Percentiles rank a stretch among this genome's conserved stretches.
Conservation (phyloP, 2,888 invertebrate genomes). For the Lepidonotus clava region DNA sequence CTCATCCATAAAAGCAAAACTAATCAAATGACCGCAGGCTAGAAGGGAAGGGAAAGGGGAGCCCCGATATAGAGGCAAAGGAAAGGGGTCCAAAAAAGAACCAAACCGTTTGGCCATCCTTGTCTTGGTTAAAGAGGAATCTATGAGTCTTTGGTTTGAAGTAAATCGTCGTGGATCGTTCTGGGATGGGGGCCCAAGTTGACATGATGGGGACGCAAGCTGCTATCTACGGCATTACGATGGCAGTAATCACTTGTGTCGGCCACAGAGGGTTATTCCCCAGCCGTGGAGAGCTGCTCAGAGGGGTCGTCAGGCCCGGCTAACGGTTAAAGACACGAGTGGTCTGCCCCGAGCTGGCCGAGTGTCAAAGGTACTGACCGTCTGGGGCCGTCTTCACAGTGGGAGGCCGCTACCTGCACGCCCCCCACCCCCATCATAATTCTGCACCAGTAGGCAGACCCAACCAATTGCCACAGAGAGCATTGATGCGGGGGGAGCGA, state of each 20-base stretch:
- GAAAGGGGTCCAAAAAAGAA: no score
- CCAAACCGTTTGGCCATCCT: no score
- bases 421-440: neutral
- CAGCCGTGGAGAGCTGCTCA: neutral
- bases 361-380: neutral
- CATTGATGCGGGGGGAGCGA: neutral
- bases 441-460: neutral
- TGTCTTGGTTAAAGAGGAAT: no score
- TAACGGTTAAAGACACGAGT: neutral
- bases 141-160: no score
- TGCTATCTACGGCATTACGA: neutral
- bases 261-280: neutral
- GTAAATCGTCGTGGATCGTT: no score
- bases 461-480: neutral
- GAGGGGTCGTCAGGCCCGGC: neutral
- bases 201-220: neutral
- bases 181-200: neutral
- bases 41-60: no score
- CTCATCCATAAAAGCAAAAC: slow-evolving; percentile 19
- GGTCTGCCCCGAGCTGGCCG: neutral
- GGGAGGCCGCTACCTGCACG: neutral
- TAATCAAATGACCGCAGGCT: slow-evolving; percentile 23
- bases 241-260: neutral
- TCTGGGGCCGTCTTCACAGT: neutral
- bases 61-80: no score